phyloP scores from a whole-genome alignment of 1,140 invertebrate genomes.

The Leptestheria dahalacensis region DNA sequence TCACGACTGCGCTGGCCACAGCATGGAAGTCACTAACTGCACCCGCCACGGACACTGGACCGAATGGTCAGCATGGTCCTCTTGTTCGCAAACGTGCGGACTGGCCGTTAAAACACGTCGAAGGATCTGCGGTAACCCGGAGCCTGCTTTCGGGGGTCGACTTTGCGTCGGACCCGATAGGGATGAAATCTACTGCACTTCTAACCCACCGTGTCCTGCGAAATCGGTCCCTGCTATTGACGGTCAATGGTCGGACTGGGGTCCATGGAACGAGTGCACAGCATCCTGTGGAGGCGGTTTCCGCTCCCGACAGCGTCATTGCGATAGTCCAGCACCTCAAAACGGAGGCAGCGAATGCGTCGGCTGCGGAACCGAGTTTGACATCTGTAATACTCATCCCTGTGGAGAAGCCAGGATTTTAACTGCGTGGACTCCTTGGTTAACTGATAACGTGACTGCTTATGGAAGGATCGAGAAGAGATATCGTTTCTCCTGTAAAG shows the following conservation, averaged over 20 bases:
- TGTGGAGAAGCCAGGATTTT: constrained; percentile 49
- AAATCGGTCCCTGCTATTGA: constrained; percentile 36
- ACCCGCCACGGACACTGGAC: constrained; percentile 33
- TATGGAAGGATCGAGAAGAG: constrained; percentile 50
- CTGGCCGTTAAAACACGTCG: constrained; percentile 36
- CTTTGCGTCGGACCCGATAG: constrained; percentile 29
- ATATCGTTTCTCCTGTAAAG: constrained; percentile 58
- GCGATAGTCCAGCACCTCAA: constrained; percentile 43
- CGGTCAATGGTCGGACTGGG: constrained; percentile 59
- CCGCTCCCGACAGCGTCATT: constrained; percentile 35
- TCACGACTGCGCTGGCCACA: constrained; percentile 29
- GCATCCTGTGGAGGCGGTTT: constrained; percentile 37
- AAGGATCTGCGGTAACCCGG: constrained; percentile 29
- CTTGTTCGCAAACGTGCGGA: constrained; percentile 37
- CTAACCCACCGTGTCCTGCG: constrained; percentile 61
- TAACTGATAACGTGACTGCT: constrained; percentile 33
- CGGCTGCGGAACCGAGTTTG: constrained; percentile 43
- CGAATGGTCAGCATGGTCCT: constrained; percentile 30
- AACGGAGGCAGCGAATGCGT: constrained; percentile 45
- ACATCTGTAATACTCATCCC: constrained; percentile 48
- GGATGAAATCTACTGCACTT: constrained; percentile 56
- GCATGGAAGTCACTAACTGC: constrained; percentile 35
- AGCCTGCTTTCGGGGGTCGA: constrained; percentile 28
- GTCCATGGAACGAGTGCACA: constrained; percentile 48
- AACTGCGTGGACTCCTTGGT: constrained; percentile 61